A percentile compares a stretch with the other conserved stretches of the same genome.
Evolutionary conservation across 2,113 vertebrate genomes (phyloP).

Genomic region (Syngnathus floridae): DNA sequence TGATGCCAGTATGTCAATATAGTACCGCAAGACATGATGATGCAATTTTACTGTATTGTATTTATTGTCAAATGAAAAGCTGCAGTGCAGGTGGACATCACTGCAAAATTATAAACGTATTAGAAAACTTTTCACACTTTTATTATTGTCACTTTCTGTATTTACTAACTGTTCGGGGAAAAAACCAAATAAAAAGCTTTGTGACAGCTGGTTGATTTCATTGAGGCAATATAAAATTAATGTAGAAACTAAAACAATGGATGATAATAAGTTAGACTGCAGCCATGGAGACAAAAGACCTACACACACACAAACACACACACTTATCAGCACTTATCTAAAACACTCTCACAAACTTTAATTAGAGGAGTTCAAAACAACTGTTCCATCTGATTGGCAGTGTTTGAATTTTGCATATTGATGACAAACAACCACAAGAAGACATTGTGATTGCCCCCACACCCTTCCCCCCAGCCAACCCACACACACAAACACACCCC

Average conservation of each 20-base stretch:
- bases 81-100: too few relatives aligned
- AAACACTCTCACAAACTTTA: slow-evolving; percentile 6
- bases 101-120: too few relatives aligned
- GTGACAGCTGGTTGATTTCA: background rate
- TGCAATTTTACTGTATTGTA: too few relatives aligned
- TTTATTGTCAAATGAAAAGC: too few relatives aligned
- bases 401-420: slow-evolving; percentile 19
- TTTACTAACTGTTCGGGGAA: background rate
- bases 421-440: slow-evolving; percentile 16
- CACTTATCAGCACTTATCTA: background rate
- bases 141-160: background rate
- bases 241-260: background rate
- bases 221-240: background rate
- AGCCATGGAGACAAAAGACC: background rate
- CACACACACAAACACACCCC: background rate
- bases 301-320: background rate
- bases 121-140: background rate
- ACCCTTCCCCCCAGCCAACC: background rate
- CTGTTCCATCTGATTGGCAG: slow-evolving; percentile 1
- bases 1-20: too few relatives aligned
- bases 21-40: too few relatives aligned
- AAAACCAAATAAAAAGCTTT: too few relatives aligned
- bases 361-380: slow-evolving; percentile 23
- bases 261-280: slow-evolving; percentile 13
- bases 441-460: slow-evolving; percentile 23